Conservation (phyloP, 2,113 vertebrate genomes). For the Spermophilus dauricus region DNA sequence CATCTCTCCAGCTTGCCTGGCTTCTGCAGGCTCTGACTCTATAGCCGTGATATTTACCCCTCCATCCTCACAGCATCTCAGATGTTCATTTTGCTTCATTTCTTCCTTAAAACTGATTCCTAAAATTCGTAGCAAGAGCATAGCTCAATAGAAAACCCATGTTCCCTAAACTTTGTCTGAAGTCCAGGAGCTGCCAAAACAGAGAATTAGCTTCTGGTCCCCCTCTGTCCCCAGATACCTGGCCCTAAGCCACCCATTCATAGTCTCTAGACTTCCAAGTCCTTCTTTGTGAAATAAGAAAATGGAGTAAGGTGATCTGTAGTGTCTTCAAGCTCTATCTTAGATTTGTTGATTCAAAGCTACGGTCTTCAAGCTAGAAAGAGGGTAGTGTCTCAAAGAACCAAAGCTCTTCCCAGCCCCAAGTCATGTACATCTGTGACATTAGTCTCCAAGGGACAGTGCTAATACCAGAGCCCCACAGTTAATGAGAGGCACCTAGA, state of each 20-base stretch:
- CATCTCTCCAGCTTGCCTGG: neutral
- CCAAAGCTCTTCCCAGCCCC: neutral
- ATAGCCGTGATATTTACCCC: neutral
- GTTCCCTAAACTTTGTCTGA: neutral
- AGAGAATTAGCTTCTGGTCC: neutral
- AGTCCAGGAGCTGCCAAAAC: neutral
- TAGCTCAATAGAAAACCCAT: neutral
- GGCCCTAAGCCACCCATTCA: neutral
- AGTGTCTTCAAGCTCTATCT: neutral
- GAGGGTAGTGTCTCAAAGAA: neutral
- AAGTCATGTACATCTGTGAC: neutral
- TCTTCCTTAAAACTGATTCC: neutral
- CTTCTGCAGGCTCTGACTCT: conserved; percentile 21
- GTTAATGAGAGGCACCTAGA: neutral
- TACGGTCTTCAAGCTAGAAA: neutral
- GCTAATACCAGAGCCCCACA: neutral
- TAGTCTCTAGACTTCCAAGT: neutral
- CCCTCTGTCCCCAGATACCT: neutral
- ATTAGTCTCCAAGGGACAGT: neutral
- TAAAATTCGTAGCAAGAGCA: neutral
- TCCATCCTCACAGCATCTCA: neutral
- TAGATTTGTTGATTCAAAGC: neutral
- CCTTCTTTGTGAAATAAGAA: neutral
- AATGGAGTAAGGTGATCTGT: neutral
- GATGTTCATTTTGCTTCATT: neutral